These are phyloP conservation scores for Cactoblastis cactorum DNA, from an alignment of 2,888 invertebrate genomes.

Conservation along the genomic window DNA sequence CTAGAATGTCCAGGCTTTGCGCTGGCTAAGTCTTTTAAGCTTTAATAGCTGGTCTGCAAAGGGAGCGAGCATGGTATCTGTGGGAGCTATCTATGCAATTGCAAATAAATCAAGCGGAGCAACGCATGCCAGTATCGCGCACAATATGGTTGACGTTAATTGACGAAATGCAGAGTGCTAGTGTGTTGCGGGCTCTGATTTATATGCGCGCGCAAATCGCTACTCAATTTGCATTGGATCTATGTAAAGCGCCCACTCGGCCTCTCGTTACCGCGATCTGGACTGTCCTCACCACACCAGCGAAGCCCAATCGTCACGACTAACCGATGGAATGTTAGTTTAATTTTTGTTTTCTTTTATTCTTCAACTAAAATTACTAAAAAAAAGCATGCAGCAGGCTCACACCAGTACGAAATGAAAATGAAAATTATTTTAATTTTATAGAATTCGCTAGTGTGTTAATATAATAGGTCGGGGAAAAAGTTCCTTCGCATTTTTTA, in stretches of 20 bases:
- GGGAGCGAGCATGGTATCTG: constrained; percentile 25
- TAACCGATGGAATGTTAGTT: constrained; percentile 36
- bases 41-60: constrained; percentile 23
- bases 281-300: constrained; percentile 38
- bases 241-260: constrained; percentile 61
- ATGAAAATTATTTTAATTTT: neutral
- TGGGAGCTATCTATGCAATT: constrained; percentile 26
- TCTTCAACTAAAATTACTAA: neutral
- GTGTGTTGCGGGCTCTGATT: constrained; percentile 44
- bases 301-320: constrained; percentile 54
- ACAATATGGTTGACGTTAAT: constrained; percentile 60
- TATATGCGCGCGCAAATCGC: constrained; percentile 60
- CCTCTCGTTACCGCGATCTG: constrained; percentile 54
- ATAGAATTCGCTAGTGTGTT: neutral
- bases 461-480: too few species aligned
- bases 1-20: constrained; percentile 31
- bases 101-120: constrained; percentile 37
- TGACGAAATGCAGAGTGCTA: constrained; percentile 54
- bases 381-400: neutral
- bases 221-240: constrained; percentile 67
- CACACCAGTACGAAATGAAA: too few species aligned
- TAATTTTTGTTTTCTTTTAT: constrained; percentile 34
- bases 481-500: too few species aligned
- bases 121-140: constrained; percentile 38
- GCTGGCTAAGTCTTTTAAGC: constrained; percentile 18